A percentile compares a stretch with the other conserved stretches of the same genome.
phyloP scores from a whole-genome alignment of 2,888 invertebrate species.

The Mythimna albipuncta region DNA sequence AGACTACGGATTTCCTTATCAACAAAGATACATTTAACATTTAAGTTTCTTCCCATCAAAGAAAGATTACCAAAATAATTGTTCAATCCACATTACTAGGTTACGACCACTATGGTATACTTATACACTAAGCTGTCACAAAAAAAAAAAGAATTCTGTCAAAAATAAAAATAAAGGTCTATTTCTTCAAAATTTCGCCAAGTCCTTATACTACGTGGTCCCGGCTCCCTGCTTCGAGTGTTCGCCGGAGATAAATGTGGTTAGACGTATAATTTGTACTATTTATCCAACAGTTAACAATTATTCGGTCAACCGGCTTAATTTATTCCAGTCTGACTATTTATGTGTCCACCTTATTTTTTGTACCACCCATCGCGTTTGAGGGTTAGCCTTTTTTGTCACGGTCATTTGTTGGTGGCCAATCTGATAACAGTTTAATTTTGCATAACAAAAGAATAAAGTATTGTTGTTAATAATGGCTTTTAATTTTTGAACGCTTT shows the following conservation, averaged over 20 bases:
- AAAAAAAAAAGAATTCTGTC: background rate
- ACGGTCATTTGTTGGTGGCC: background rate
- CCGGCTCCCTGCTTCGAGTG: constrained; percentile 72
- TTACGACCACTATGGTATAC: too few relatives aligned
- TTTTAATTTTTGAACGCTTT: constrained; percentile 7
- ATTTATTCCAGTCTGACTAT: constrained; percentile 63
- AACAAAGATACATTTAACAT: too few relatives aligned
- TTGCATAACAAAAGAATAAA: constrained; percentile 24
- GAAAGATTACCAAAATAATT: too few relatives aligned
- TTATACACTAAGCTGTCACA: background rate
- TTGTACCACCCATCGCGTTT: constrained; percentile 36
- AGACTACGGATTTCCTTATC: too few relatives aligned
- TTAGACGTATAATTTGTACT: constrained; percentile 79
- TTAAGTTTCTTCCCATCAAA: too few relatives aligned
- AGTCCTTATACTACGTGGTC: constrained; percentile 58
- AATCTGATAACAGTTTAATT: constrained; percentile 32
- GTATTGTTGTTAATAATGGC: constrained; percentile 12
- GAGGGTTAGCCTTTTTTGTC: constrained; percentile 16
- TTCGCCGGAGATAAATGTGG: constrained; percentile 84
- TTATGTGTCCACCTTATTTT: constrained; percentile 40
- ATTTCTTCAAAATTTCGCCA: constrained; percentile 13
- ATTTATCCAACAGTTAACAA: constrained; percentile 76
- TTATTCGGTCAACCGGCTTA: constrained; percentile 70
- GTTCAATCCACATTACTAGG: too few relatives aligned
- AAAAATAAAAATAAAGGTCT: background rate